These are phyloP conservation scores for Anoplius nigerrimus DNA, from an alignment of 2,888 invertebrate species.

Conservation along the genomic window DNA sequence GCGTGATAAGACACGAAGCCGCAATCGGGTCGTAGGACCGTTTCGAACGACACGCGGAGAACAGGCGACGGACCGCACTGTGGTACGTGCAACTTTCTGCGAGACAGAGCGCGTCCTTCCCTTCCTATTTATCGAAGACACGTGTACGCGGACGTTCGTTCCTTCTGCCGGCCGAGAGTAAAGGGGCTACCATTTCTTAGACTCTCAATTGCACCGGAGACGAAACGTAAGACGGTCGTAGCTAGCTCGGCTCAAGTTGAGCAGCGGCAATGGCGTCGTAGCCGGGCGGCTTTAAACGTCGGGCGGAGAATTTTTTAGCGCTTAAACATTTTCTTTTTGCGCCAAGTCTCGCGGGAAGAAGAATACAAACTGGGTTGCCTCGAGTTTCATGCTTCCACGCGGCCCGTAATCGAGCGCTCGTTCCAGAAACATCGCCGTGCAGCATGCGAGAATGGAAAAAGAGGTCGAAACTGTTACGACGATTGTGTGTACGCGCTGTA, in stretches of 20 bases:
- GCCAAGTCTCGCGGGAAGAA: conserved; percentile 7
- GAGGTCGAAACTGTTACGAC: conserved; percentile 51
- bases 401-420: conserved; percentile 10
- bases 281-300: too few species aligned
- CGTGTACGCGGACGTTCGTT: too few species aligned
- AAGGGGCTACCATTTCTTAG: too few species aligned
- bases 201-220: too few species aligned
- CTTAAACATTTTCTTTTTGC: neutral
- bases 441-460: conserved; percentile 45
- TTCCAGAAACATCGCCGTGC: conserved; percentile 21
- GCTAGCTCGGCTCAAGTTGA: too few species aligned
- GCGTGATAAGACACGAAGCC: conserved; percentile 64
- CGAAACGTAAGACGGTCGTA: too few species aligned
- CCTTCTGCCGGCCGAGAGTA: too few species aligned
- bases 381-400: conserved; percentile 10
- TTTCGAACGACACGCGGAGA: conserved; percentile 23
- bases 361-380: conserved; percentile 24
- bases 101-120: conserved; percentile 13
- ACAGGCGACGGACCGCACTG: too few species aligned
- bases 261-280: too few species aligned
- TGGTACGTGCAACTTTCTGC: neutral
- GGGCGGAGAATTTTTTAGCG: too few species aligned
- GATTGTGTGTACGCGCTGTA: conserved; percentile 52
- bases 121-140: too few species aligned
- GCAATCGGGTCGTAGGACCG: conserved; percentile 40